Conservation (phyloP, 2,113 vertebrate genomes). For the Erpornis zantholeuca region DNA sequence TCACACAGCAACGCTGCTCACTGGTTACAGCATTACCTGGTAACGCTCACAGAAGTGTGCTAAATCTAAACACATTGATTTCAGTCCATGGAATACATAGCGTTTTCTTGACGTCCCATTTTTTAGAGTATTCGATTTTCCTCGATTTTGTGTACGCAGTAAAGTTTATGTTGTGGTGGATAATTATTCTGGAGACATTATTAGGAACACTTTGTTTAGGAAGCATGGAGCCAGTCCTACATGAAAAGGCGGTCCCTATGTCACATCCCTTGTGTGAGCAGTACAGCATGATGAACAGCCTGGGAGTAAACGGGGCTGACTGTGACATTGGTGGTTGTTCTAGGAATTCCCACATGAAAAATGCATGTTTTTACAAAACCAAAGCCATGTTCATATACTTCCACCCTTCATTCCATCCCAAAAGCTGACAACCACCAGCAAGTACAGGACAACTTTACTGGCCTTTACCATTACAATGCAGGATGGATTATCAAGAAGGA, state of each 20-base stretch:
- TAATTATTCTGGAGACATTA: background rate
- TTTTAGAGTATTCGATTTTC: background rate
- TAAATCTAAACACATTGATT: background rate
- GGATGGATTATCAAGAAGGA: background rate
- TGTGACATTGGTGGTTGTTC: background rate
- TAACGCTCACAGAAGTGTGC: background rate
- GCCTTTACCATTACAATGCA: background rate
- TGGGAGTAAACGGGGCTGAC: background rate
- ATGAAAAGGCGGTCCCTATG: background rate
- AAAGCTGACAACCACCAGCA: background rate
- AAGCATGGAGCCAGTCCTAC: background rate
- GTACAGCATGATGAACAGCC: rapidly evolving
- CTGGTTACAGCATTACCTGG: background rate
- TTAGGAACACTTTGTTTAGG: background rate
- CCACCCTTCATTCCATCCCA: background rate
- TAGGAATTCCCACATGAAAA: background rate
- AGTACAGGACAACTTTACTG: background rate
- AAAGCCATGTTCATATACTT: background rate
- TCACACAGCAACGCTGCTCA: background rate
- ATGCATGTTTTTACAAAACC: background rate
- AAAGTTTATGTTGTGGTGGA: background rate
- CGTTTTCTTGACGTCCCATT: background rate
- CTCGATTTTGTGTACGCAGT: background rate
- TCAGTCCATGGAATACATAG: background rate
- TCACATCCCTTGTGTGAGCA: background rate